A percentile compares a stretch with the other conserved stretches of the same genome.
Evolutionary conservation across 2,113 vertebrate species (phyloP).

Genomic region (Centropristis striata): DNA sequence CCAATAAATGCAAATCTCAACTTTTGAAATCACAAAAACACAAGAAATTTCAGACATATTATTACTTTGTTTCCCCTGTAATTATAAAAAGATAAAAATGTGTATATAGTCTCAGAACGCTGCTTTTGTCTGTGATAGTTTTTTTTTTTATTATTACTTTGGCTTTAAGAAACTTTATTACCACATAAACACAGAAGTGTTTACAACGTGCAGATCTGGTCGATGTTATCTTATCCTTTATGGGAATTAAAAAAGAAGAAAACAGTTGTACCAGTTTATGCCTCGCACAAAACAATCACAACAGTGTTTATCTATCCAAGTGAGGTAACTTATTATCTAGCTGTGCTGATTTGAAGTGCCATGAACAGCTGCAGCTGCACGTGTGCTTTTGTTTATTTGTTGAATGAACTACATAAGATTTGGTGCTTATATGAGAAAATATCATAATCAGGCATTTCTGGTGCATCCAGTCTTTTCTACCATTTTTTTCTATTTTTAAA

Average conservation of each 20-base stretch:
- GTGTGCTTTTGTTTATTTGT: background rate
- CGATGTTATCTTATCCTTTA: constrained; percentile 30
- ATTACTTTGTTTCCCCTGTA: background rate
- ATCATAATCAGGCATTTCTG: background rate
- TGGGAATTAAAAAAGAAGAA: background rate
- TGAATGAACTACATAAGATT: too few relatives aligned
- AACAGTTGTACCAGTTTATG: background rate
- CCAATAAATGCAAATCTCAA: background rate
- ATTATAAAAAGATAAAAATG: background rate
- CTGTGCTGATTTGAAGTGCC: constrained; percentile 1
- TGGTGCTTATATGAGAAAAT: background rate
- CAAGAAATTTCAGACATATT: background rate
- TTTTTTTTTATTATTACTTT: background rate
- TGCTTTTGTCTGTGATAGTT: background rate
- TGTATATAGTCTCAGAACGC: background rate
- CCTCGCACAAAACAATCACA: constrained; percentile 19
- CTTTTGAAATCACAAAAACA: background rate
- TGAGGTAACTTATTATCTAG: constrained; percentile 40
- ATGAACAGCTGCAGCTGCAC: background rate
- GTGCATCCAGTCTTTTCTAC: background rate
- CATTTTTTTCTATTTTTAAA: background rate
- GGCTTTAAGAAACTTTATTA: background rate
- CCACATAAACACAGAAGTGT: background rate
- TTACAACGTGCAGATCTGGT: background rate
- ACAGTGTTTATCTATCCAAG: constrained; percentile 13